Conservation (phyloP, 2,113 vertebrate genomes). For the Alouatta palliata region DNA sequence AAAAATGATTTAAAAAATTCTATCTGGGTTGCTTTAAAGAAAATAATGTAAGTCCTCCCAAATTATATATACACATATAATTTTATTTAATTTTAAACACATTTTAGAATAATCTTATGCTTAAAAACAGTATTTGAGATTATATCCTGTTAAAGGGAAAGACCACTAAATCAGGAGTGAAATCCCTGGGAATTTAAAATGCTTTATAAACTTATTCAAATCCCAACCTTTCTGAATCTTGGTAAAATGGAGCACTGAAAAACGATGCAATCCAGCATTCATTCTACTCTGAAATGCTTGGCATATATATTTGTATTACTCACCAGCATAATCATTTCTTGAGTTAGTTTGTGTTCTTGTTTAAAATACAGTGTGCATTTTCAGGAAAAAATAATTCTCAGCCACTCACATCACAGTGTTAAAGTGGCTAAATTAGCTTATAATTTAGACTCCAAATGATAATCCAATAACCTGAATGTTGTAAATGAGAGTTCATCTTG, state of each 20-base stretch:
- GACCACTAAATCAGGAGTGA: neutral
- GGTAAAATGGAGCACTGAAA: neutral
- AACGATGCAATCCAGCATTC: neutral
- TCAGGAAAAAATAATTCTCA: neutral
- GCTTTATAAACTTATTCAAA: neutral
- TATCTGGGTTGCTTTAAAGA: neutral
- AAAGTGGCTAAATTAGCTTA: neutral
- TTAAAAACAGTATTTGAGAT: neutral
- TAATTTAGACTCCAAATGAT: neutral
- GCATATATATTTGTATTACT: neutral
- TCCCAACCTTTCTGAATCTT: neutral
- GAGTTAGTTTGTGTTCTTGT: neutral
- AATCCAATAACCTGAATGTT: fast-evolving
- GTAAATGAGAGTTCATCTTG: neutral
- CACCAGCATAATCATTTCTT: neutral
- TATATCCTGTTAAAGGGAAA: neutral
- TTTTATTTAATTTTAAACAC: neutral
- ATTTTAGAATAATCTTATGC: neutral
- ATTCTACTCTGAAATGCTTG: neutral
- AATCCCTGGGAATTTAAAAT: neutral
- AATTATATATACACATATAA: neutral
- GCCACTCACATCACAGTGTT: neutral
- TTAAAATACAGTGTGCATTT: neutral
- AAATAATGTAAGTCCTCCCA: neutral
- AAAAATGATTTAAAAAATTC: neutral